Percentiles rank a stretch among this genome's conserved stretches.
Evolutionary conservation across 2,888 invertebrate species (phyloP).

Genomic region (Ligdia adustata): DNA sequence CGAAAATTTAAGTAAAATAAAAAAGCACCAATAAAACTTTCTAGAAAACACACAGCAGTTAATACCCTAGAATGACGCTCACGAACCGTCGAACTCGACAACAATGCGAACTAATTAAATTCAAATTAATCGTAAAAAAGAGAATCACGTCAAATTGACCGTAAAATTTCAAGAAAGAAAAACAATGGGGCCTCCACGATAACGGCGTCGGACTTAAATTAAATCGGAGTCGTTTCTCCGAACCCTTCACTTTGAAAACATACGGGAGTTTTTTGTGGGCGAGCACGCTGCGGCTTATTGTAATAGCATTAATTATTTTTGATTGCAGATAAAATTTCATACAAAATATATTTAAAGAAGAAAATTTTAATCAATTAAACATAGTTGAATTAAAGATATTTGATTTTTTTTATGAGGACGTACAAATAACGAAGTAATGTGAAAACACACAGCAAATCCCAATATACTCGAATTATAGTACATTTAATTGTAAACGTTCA

Average conservation of each 20-base stretch:
- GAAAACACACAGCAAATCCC: no score
- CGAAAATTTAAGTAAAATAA: no score
- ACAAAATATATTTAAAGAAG: no score
- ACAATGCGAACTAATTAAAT: conserved; percentile 79
- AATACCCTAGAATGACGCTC: conserved; percentile 32
- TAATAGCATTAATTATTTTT: neutral
- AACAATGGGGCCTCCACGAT: conserved; percentile 79
- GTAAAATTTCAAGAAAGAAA: conserved; percentile 82
- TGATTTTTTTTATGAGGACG: no score
- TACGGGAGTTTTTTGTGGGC: conserved; percentile 38
- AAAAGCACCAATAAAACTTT: neutral
- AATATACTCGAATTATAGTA: no score
- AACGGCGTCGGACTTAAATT: conserved; percentile 80
- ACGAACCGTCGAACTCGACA: conserved; percentile 39
- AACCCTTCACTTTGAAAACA: conserved; percentile 72
- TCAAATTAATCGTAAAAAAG: conserved; percentile 78
- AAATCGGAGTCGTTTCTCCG: conserved; percentile 78
- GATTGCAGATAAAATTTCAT: neutral
- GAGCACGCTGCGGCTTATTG: neutral
- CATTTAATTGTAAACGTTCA: no score
- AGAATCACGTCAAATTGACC: conserved; percentile 82
- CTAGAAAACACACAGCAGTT: conserved; percentile 15
- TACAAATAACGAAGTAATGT: no score
- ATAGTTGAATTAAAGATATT: no score
- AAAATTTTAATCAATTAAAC: no score